Evolutionary conservation across 2,797 vertebrate species (phyloP).

Genomic region (Coregonus sp.): DNA sequence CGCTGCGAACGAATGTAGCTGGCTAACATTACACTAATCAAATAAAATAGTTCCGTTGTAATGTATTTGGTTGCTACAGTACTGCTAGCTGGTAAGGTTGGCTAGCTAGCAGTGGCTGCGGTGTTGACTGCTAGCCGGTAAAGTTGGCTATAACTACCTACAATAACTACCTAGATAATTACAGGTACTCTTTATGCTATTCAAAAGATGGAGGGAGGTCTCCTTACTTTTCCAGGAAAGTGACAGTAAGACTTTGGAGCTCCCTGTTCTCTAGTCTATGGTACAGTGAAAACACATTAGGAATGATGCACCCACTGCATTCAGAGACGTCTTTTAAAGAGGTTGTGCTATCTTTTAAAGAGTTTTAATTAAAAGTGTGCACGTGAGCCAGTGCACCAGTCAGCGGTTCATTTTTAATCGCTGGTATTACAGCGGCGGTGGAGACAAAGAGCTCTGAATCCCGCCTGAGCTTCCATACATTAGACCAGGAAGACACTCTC

Average conservation of each 20-base stretch:
- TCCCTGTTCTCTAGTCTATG: background rate
- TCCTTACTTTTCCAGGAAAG: background rate
- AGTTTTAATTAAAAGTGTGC: conserved; percentile 24
- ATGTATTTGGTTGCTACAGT: too few species aligned
- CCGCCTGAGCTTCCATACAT: background rate
- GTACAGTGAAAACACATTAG: background rate
- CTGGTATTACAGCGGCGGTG: conserved; percentile 1
- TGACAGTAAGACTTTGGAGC: background rate
- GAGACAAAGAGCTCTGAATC: conserved; percentile 2
- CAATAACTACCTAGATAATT: too few species aligned
- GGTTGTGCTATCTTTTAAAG: background rate
- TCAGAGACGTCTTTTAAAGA: conserved; percentile 3
- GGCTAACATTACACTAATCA: too few species aligned
- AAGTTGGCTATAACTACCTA: too few species aligned
- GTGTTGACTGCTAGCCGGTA: too few species aligned
- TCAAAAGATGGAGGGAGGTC: background rate
- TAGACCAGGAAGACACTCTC: conserved; percentile 6
- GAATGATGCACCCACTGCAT: background rate
- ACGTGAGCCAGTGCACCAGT: conserved; percentile 11
- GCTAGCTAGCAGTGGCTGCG: too few species aligned
- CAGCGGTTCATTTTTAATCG: conserved; percentile 19
- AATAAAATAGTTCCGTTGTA: too few species aligned
- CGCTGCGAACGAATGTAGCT: too few species aligned
- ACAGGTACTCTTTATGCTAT: background rate
- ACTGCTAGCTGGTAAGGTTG: too few species aligned